Percentiles rank a stretch among this genome's conserved stretches.
These are phyloP conservation scores for Phalacrocorax carbo DNA, from an alignment of 2,113 vertebrate genomes.

Conservation along the genomic window DNA sequence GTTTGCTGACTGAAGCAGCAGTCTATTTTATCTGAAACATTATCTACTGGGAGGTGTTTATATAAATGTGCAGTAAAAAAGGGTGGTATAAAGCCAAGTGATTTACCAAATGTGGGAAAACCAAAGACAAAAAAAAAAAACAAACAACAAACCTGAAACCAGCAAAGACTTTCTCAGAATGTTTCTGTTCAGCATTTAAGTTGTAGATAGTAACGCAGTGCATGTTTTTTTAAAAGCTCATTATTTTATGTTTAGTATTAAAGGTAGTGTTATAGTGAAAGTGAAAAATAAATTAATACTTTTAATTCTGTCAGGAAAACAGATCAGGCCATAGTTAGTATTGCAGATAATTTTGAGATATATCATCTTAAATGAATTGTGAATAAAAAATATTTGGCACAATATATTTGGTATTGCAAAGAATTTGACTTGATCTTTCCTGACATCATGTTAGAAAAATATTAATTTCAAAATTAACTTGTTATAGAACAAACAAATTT, in stretches of 20 bases:
- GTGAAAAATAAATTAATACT: not conserved
- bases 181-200: not conserved
- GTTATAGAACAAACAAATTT: not conserved
- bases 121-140: not conserved
- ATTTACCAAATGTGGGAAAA: not conserved
- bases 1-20: constrained; percentile 38
- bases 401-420: not conserved
- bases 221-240: not conserved
- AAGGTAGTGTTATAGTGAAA: not conserved
- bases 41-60: constrained; percentile 6
- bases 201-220: not conserved
- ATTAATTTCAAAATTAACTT: not conserved
- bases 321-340: not conserved
- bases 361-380: not conserved
- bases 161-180: not conserved
- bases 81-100: not conserved
- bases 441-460: not conserved
- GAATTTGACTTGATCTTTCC: not conserved
- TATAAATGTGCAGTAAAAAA: not conserved
- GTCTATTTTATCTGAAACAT: not conserved
- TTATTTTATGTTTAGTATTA: not conserved
- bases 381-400: not conserved
- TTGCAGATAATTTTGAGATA: not conserved
- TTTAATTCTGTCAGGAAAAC: not conserved
- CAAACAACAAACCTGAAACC: not conserved